Percentiles rank a stretch among this genome's conserved stretches.
Conservation (phyloP, 2,113 vertebrate genomes). For the Turnix velox region DNA sequence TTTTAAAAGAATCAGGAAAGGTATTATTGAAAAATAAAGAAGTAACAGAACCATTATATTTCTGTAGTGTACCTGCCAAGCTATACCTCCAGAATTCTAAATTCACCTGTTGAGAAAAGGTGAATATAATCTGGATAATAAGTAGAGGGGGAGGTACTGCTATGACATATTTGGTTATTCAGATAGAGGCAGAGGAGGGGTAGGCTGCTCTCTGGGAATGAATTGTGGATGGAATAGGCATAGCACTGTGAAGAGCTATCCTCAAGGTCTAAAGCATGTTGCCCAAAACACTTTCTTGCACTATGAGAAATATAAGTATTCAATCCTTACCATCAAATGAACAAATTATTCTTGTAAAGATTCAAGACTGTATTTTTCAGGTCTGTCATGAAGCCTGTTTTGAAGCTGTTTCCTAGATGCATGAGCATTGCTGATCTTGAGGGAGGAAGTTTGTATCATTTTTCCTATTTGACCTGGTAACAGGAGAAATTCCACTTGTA, state of each 20-base stretch:
- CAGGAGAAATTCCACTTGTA: not conserved
- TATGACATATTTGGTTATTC: not conserved
- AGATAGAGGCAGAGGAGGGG: not conserved
- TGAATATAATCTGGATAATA: not conserved
- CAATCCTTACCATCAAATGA: not conserved
- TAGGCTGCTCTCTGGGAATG: not conserved
- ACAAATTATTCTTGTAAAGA: not conserved
- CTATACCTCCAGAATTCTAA: not conserved
- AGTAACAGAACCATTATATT: not conserved
- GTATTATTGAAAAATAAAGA: not conserved
- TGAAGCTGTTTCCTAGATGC: not conserved
- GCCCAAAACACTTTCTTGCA: not conserved
- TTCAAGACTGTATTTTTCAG: not conserved
- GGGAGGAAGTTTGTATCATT: not conserved
- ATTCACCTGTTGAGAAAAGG: not conserved
- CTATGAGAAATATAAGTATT: not conserved
- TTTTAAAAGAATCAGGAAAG: not conserved
- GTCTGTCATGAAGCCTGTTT: not conserved
- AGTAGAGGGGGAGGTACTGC: not conserved
- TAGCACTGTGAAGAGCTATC: not conserved
- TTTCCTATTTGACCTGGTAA: not conserved
- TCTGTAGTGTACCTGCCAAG: not conserved
- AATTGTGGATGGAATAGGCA: not conserved
- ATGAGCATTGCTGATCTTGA: not conserved
- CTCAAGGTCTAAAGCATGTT: not conserved